These are phyloP conservation scores for Tipula confusa DNA, from an alignment of 2,888 invertebrate species.

Conservation along the genomic window DNA sequence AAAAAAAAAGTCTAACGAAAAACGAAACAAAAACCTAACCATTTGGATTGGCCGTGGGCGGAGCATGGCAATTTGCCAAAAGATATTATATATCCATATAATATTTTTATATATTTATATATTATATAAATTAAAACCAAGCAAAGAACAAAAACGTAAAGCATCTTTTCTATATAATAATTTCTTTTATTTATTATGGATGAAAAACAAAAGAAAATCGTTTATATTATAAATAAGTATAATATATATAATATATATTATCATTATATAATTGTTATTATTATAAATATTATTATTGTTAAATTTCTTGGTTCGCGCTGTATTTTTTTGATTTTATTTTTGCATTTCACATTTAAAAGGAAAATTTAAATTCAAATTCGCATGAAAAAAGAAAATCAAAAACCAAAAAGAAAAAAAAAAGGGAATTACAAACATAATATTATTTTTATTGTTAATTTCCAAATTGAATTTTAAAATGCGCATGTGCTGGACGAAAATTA, in stretches of 20 bases:
- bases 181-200: neutral
- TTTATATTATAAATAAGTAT: neutral
- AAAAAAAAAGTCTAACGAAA: neutral
- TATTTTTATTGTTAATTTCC: neutral
- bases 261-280: neutral
- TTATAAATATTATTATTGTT: slow-evolving; percentile 12
- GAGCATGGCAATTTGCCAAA: slow-evolving; percentile 20
- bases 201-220: neutral
- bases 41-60: slow-evolving; percentile 25
- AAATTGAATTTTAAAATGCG: neutral
- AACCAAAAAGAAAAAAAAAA: no score
- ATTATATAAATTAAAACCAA: neutral
- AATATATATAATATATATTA: no score
- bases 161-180: neutral
- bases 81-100: neutral
- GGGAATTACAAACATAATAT: neutral
- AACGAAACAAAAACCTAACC: neutral
- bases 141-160: no score
- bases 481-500: neutral
- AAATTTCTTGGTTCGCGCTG: neutral
- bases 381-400: neutral
- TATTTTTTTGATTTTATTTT: neutral
- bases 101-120: slow-evolving; percentile 20
- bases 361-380: neutral
- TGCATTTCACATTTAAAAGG: neutral